Conservation (phyloP, 2,797 vertebrate genomes). For the Syngnathus rostellatus region DNA sequence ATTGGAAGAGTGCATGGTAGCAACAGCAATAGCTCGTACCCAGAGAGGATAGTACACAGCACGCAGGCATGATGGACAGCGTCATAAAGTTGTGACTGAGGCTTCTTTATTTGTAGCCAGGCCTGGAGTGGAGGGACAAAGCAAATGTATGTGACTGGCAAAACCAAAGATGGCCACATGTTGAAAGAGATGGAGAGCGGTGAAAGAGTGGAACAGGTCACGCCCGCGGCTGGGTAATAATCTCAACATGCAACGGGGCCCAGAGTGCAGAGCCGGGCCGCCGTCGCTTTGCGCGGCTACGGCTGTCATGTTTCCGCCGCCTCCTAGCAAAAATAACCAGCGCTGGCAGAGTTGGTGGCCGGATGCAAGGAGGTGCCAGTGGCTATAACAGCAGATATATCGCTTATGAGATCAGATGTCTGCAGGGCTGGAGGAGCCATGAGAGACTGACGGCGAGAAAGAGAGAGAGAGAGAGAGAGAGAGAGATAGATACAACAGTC, state of each 20-base stretch:
- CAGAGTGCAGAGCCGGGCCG: constrained; percentile 34
- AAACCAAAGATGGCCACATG: constrained; percentile 42
- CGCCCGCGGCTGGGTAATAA: constrained; percentile 43
- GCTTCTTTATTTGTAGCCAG: constrained; percentile 39
- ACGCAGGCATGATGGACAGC: constrained; percentile 46
- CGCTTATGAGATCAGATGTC: constrained; percentile 74
- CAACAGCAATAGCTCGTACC: constrained; percentile 33
- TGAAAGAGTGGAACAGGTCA: constrained; percentile 23
- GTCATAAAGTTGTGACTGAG: constrained; percentile 55
- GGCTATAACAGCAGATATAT: constrained; percentile 71
- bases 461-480: constrained; percentile 21
- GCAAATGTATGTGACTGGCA: constrained; percentile 39
- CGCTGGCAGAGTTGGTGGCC: constrained; percentile 63
- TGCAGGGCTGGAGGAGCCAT: constrained; percentile 57
- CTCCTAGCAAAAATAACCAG: constrained; percentile 68
- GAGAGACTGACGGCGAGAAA: constrained; percentile 51
- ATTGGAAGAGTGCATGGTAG: constrained; percentile 25
- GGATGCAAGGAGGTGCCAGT: constrained; percentile 65
- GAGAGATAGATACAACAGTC: constrained; percentile 42
- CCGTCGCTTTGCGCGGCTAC: constrained; percentile 35
- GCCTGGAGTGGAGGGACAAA: constrained; percentile 29
- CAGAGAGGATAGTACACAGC: constrained; percentile 36
- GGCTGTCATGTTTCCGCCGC: constrained; percentile 53
- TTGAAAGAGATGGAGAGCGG: constrained; percentile 23
- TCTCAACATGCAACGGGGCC: constrained; percentile 33